Evolutionary conservation across 2,113 vertebrate species (phyloP).

Genomic region (Plecotus auritus): DNA sequence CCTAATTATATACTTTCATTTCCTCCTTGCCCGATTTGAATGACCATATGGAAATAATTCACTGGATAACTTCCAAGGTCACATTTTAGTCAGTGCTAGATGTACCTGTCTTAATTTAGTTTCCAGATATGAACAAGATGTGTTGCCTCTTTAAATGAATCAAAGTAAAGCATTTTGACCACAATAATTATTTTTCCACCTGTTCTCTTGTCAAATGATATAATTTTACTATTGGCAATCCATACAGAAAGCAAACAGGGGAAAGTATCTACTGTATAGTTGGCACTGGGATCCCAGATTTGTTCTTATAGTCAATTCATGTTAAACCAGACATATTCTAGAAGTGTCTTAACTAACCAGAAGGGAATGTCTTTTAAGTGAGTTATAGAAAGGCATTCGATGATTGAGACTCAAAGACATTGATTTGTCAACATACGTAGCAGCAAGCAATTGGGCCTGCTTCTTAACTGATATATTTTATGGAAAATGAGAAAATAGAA

Average conservation of each 20-base stretch:
- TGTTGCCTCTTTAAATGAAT: background rate
- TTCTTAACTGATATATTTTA: background rate
- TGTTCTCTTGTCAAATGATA: background rate
- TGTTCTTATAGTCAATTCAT: background rate
- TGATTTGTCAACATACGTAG: background rate
- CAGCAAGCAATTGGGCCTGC: background rate
- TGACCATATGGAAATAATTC: background rate
- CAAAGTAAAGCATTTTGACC: background rate
- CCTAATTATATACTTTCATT: background rate
- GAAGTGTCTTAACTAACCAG: background rate
- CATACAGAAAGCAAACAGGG: background rate
- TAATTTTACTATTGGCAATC: background rate
- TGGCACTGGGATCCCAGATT: background rate
- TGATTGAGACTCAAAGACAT: background rate
- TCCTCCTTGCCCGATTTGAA: background rate
- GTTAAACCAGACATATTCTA: background rate
- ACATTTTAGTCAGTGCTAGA: background rate
- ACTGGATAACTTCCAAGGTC: background rate
- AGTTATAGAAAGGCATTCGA: background rate
- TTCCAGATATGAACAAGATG: background rate
- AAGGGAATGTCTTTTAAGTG: background rate
- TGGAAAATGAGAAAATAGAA: background rate
- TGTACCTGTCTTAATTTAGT: background rate
- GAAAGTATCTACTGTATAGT: background rate
- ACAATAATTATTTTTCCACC: background rate